Evolutionary conservation across 2,888 invertebrate genomes (phyloP).

Genomic region (Acanthosepion esculentum): DNA sequence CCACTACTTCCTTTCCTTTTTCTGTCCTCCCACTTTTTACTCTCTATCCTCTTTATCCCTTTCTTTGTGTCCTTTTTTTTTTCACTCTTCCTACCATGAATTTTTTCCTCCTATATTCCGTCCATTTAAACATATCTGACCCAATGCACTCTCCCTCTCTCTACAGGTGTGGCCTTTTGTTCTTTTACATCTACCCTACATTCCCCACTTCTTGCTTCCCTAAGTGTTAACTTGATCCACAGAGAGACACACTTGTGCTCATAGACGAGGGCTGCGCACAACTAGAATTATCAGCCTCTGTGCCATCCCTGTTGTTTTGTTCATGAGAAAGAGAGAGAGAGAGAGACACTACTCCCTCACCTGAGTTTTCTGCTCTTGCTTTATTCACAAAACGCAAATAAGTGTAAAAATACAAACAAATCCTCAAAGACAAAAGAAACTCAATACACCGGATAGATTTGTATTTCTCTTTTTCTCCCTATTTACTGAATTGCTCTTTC

Average conservation of each 20-base stretch:
- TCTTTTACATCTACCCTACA: no score
- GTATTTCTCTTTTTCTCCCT: not conserved
- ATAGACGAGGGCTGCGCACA: not conserved
- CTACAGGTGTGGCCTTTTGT: no score
- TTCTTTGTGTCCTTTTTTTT: not conserved
- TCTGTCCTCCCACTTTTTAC: conserved; percentile 38
- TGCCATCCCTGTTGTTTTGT: not conserved
- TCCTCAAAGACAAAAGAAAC: not conserved
- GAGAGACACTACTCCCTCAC: not conserved
- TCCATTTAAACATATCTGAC: no score
- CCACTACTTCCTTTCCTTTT: not conserved
- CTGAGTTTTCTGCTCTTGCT: not conserved
- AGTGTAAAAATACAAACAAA: not conserved
- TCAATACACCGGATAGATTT: not conserved
- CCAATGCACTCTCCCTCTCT: no score
- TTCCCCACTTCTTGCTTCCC: no score
- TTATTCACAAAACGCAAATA: not conserved
- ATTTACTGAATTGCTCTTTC: not conserved
- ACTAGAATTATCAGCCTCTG: not conserved
- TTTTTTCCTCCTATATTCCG: not conserved
- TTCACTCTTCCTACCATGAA: not conserved
- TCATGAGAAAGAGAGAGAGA: not conserved
- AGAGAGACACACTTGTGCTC: not conserved
- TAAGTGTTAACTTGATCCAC: not conserved
- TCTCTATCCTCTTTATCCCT: conserved; percentile 20